Percentiles rank a stretch among this genome's conserved stretches.
Conservation (phyloP, 1,140 invertebrate species). For the Chionoecetes opilio region DNA sequence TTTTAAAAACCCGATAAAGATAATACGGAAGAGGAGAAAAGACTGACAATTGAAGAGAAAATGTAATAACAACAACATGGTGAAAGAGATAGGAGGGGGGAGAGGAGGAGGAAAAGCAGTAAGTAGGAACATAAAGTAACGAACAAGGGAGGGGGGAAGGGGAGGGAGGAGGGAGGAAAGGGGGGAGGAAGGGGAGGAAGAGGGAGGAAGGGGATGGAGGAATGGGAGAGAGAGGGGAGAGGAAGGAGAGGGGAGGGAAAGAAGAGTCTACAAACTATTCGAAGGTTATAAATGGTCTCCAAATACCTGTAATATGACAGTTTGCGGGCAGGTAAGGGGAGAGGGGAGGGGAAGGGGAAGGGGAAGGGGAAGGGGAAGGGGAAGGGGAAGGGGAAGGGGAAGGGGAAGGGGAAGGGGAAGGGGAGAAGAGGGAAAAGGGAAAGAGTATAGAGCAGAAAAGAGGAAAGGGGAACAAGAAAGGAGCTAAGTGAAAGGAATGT, state of each 20-base stretch:
- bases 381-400: neutral
- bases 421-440: neutral
- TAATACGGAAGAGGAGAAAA: too few relatives aligned
- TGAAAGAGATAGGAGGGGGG: too few relatives aligned
- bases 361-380: neutral
- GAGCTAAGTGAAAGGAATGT: too few relatives aligned
- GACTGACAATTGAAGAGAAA: too few relatives aligned
- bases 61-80: too few relatives aligned
- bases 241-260: neutral
- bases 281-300: neutral
- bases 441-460: neutral
- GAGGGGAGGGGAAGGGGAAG: neutral
- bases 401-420: neutral
- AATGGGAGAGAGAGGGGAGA: too few relatives aligned
- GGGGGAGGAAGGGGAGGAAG: neutral
- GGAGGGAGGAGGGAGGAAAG: too few relatives aligned
- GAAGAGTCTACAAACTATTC: neutral
- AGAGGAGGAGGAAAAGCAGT: too few relatives aligned
- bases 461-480: neutral
- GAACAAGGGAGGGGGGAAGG: too few relatives aligned
- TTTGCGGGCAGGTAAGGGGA: neutral
- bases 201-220: neutral
- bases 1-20: too few relatives aligned
- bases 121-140: too few relatives aligned
- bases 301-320: conserved; percentile 30